phyloP scores from a whole-genome alignment of 1,140 invertebrate species.

The Drosophila punjabiensis region DNA sequence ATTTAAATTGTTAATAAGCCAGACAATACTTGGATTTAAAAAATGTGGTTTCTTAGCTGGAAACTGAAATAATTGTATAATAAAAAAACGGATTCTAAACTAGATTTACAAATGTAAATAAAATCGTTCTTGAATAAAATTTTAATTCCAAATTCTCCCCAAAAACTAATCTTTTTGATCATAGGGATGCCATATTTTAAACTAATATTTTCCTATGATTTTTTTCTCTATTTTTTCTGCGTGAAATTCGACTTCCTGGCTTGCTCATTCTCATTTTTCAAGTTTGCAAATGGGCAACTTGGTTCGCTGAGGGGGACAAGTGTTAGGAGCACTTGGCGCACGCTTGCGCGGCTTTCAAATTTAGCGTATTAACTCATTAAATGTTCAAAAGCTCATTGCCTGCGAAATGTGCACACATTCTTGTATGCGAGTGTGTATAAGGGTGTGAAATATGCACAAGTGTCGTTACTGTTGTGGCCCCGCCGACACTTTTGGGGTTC shows the following conservation, averaged over 20 bases:
- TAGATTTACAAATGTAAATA: not conserved
- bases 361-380: constrained; percentile 82
- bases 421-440: constrained; percentile 12
- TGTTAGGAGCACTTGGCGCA: constrained; percentile 65
- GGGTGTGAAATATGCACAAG: constrained; percentile 73
- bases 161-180: not conserved
- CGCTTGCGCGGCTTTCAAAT: constrained; percentile 79
- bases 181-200: not conserved
- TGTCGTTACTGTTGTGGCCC: constrained; percentile 21
- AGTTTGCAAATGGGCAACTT: constrained; percentile 47
- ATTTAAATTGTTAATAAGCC: not conserved
- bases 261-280: constrained; percentile 61
- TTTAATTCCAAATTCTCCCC: not conserved
- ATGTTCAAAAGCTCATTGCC: constrained; percentile 80
- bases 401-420: constrained; percentile 80
- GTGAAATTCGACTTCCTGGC: constrained; percentile 15
- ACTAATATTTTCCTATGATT: not conserved
- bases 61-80: not conserved
- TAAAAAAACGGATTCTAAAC: too few relatives aligned
- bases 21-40: too few relatives aligned
- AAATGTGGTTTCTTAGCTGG: not conserved
- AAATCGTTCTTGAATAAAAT: not conserved
- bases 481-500: constrained; percentile 16
- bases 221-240: constrained; percentile 1
- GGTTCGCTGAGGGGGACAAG: constrained; percentile 13